Evolutionary conservation across 2,888 invertebrate genomes (phyloP).

Genomic region (Sminthurinus aureus): DNA sequence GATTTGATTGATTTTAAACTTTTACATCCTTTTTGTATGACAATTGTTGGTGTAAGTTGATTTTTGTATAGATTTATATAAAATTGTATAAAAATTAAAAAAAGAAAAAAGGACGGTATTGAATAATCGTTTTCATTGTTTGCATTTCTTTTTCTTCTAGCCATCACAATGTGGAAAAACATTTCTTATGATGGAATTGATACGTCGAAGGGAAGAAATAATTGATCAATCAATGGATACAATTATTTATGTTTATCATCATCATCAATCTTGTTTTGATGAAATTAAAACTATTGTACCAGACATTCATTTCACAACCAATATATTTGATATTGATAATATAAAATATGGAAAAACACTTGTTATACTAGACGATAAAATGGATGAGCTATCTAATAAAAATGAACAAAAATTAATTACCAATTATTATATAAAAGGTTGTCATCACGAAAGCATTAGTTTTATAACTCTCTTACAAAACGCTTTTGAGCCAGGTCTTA

Average conservation of each 20-base stretch:
- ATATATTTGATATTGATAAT: slow-evolving; percentile 17
- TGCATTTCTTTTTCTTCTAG: too few species aligned
- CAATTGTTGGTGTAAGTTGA: too few species aligned
- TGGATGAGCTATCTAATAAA: not conserved
- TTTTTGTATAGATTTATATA: too few species aligned
- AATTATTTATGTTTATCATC: slow-evolving; percentile 28
- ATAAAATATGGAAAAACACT: not conserved
- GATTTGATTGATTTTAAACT: too few species aligned
- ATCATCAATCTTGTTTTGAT: slow-evolving; percentile 11
- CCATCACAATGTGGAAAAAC: slow-evolving; percentile 14
- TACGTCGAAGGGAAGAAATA: slow-evolving; percentile 9
- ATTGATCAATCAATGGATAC: slow-evolving; percentile 1
- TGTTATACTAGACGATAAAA: slow-evolving; percentile 22
- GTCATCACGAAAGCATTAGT: not conserved
- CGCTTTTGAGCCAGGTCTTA: not conserved
- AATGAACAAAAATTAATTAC: slow-evolving; percentile 6
- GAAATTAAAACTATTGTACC: slow-evolving; percentile 7
- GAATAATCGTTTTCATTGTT: too few species aligned
- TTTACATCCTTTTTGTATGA: too few species aligned
- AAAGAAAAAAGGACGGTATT: too few species aligned
- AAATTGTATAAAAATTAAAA: too few species aligned
- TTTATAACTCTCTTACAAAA: slow-evolving; percentile 28
- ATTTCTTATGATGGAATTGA: not conserved
- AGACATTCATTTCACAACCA: not conserved
- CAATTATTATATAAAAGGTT: slow-evolving; percentile 5